Base-by-base conservation (phyloP, 2,888 invertebrate species). In the Drosophila anomelani region DNA sequence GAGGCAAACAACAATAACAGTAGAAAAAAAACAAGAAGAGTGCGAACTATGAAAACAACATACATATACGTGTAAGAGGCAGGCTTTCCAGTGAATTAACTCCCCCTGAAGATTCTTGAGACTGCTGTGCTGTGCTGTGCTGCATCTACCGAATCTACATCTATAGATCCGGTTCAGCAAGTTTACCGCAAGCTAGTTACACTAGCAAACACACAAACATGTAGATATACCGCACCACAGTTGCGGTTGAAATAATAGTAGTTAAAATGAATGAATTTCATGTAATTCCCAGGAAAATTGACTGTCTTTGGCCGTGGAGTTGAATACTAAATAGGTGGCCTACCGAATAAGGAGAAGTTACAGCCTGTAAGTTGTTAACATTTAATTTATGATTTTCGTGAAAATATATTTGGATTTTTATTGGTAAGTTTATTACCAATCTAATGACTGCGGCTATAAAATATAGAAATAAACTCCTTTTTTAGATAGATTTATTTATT, bases 181-280 rank as follows among this genome's bases (percentile, higher is more conserved):
- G 89, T 81, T 87, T 86, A 86, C 80, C 84, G 82, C 85, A 85
- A 88, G 80, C 81, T 87, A 86, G 88, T 82, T 79, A 81, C 53
- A 77, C 76, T 76, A 73, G 67, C 58, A 46, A 62, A 67, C 36
- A 38, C n/a, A 54, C 44, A 47, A 51, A 23, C 6, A 8, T 43
- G 32, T 44, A 26, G 26, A 26, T 58, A 26, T 13, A 38, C 4
- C 8, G 39, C 15, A 15, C 2, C 15, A 64, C 47, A 64, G 15
- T 47, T 39, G 38, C 32, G 62, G 63, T 34, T 61, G 15, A 39
- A 61, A 23, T 39, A 61, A 49, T 61, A 61, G 62, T 13, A 34
- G 39, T 34, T 41, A 39, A 26, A 41, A 15, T 54, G 54, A 54
- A 54, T 54, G 23, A 38, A 44, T 44, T 44, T 44, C 56, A 44